Percentiles rank a stretch among this genome's conserved stretches.
These are phyloP conservation scores for Lontra canadensis DNA, from an alignment of 2,113 vertebrate species.

Conservation along the genomic window DNA sequence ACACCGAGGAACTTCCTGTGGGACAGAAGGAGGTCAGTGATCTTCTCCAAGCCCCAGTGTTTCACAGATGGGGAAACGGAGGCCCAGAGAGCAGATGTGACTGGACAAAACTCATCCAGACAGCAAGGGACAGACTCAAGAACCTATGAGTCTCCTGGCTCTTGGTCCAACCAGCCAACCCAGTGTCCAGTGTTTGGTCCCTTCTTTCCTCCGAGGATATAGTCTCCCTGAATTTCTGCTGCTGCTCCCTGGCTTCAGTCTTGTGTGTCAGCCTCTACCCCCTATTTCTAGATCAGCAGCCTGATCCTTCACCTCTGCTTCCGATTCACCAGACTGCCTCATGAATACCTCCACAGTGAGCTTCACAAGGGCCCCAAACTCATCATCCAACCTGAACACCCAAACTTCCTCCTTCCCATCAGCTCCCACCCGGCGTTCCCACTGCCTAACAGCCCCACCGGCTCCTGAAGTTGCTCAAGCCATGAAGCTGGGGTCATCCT, in stretches of 20 bases:
- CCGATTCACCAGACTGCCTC: background rate
- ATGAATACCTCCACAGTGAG: background rate
- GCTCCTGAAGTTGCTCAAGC: background rate
- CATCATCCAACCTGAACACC: background rate
- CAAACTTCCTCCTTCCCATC: background rate
- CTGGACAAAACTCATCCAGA: background rate
- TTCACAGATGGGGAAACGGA: background rate
- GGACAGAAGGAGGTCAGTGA: background rate
- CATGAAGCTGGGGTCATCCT: background rate
- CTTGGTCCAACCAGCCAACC: background rate
- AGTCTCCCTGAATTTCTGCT: background rate
- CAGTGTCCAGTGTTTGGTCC: background rate
- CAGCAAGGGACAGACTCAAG: background rate
- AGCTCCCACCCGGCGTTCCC: background rate
- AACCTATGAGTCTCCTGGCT: background rate
- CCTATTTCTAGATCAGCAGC: background rate
- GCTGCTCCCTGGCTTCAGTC: background rate
- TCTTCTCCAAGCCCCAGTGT: background rate
- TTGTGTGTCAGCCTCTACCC: background rate
- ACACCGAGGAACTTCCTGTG: accelerated
- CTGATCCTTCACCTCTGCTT: background rate
- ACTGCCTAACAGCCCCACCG: background rate
- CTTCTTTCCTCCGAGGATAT: accelerated
- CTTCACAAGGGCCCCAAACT: background rate
- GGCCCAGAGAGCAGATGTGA: background rate